Conservation (phyloP, 2,888 invertebrate species). For the Microctonus aethiopoides region DNA sequence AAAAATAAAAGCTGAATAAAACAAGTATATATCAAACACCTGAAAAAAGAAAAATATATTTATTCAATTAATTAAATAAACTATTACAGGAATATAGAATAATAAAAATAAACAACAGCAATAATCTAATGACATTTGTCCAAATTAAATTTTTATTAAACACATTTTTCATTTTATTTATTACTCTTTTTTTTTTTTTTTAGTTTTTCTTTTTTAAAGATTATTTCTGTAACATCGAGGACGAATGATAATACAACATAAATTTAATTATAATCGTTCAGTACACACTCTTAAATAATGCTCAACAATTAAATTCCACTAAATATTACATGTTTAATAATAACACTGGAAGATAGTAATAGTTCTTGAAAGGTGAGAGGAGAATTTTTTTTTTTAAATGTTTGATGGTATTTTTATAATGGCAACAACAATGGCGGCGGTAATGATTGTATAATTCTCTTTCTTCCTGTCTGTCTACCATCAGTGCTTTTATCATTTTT, state of each 20-base stretch:
- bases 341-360: conserved; percentile 65
- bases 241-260: conserved; percentile 64
- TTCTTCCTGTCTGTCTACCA: not conserved
- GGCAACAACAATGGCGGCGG: conserved; percentile 44
- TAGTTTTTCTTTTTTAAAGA: conserved; percentile 29
- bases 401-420: conserved; percentile 23
- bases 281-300: conserved; percentile 63
- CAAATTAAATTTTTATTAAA: conserved; percentile 68
- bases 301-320: conserved; percentile 61
- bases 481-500: not conserved
- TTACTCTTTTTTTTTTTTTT: conserved; percentile 42
- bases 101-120: conserved; percentile 2
- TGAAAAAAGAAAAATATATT: too few species aligned
- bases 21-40: too few species aligned
- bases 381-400: too few species aligned
- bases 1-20: too few species aligned
- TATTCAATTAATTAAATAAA: too few species aligned
- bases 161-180: conserved; percentile 60
- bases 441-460: too few species aligned
- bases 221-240: conserved; percentile 66
- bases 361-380: conserved; percentile 34
- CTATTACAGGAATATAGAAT: conserved; percentile 4
- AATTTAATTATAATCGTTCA: conserved; percentile 65
- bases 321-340: conserved; percentile 46
- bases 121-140: conserved; percentile 50